Conservation (phyloP, 2,797 vertebrate genomes). For the Neopelma chrysocephalum region DNA sequence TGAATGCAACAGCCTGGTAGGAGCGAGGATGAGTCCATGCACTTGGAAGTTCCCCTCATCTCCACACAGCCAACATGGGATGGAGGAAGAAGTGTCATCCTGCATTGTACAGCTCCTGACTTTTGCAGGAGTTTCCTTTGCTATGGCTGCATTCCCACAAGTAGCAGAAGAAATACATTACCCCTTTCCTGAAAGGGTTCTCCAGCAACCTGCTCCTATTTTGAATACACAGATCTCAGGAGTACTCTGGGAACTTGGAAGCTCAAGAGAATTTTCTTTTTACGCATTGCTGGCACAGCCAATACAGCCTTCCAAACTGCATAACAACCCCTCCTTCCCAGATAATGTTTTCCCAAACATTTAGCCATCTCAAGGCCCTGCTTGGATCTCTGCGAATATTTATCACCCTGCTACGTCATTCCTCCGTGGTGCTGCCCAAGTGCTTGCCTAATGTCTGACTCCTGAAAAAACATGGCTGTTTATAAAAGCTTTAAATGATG, state of each 20-base stretch:
- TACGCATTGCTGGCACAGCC: conserved; percentile 10
- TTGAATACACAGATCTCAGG: background rate
- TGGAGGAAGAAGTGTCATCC: background rate
- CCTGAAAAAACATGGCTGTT: conserved; percentile 41
- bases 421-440: background rate
- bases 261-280: background rate
- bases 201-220: conserved; percentile 5
- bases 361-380: conserved; percentile 19
- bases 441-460: conserved; percentile 53
- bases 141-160: background rate
- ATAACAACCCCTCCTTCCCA: conserved; percentile 40
- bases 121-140: background rate
- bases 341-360: conserved; percentile 33
- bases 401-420: conserved; percentile 68
- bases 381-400: conserved; percentile 64
- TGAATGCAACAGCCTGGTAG: background rate
- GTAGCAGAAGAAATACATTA: background rate
- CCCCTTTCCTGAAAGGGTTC: background rate
- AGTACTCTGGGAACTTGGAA: background rate
- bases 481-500: conserved; percentile 53
- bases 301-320: background rate
- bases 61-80: background rate
- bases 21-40: background rate
- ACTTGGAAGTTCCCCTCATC: background rate
- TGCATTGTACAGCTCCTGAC: background rate